Evolutionary conservation across 2,113 vertebrate species (phyloP).

Genomic region (Manacus vitellinus): DNA sequence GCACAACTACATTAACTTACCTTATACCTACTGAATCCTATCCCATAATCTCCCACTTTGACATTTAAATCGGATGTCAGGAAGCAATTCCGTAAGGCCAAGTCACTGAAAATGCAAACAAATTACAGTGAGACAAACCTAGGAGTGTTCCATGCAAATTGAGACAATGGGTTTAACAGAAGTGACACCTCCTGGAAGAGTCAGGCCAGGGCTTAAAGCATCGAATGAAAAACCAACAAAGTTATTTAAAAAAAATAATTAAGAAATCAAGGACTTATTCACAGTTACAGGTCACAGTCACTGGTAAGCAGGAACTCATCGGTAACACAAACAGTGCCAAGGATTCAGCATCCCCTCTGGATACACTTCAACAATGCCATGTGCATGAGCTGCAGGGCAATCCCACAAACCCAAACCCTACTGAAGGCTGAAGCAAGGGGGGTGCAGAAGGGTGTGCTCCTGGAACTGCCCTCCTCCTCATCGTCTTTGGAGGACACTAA

Average conservation of each 20-base stretch:
- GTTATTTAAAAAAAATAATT: background rate
- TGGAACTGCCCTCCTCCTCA: background rate
- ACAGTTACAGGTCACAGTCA: background rate
- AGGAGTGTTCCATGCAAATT: background rate
- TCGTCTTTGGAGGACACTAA: background rate
- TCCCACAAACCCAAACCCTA: background rate
- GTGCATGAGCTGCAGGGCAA: background rate
- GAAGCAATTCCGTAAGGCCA: slow-evolving; percentile 95
- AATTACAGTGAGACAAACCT: background rate
- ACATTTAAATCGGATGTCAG: slow-evolving; percentile 94
- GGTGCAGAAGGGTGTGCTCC: background rate
- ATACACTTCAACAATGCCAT: background rate
- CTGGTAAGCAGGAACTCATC: background rate
- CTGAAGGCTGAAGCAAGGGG: background rate
- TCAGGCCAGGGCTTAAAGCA: background rate
- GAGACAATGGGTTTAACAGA: background rate
- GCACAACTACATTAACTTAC: slow-evolving; percentile 70
- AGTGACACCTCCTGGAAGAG: background rate
- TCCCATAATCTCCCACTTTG: slow-evolving; percentile 96
- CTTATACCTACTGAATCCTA: slow-evolving; percentile 91
- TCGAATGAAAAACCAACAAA: background rate
- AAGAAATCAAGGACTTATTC: background rate
- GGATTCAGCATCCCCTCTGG: background rate
- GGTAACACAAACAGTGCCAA: background rate
- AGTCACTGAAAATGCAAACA: slow-evolving; percentile 78